A percentile compares a stretch with the other conserved stretches of the same genome.
These are phyloP conservation scores for Cremastinae sp. DNA, from an alignment of 2,888 invertebrate species.

Conservation along the genomic window DNA sequence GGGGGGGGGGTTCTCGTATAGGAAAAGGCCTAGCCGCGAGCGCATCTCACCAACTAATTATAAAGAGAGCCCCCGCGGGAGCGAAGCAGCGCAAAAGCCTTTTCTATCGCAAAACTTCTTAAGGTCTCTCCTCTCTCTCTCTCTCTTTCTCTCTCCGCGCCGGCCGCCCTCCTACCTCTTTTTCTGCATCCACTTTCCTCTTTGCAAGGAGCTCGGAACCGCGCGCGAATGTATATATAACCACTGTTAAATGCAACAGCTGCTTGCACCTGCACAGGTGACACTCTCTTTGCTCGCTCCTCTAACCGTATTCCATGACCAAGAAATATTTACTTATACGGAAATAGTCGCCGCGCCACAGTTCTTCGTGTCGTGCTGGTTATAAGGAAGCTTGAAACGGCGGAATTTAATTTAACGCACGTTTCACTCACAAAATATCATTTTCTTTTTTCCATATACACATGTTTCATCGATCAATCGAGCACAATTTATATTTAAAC, in stretches of 20 bases:
- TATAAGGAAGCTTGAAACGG: conserved; percentile 41
- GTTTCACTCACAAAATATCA: background rate
- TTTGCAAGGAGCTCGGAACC: background rate
- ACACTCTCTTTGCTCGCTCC: conserved; percentile 51
- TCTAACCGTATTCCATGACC: conserved; percentile 55
- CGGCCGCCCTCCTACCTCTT: background rate
- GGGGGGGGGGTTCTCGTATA: conserved; percentile 45
- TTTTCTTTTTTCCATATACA: background rate
- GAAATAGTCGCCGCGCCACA: conserved; percentile 28
- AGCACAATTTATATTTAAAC: too few species aligned
- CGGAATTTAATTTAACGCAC: background rate
- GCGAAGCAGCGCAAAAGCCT: conserved; percentile 58
- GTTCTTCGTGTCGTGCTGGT: conserved; percentile 29
- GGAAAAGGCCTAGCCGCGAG: conserved; percentile 36
- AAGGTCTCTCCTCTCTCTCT: conserved; percentile 45
- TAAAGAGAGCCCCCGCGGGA: conserved; percentile 38
- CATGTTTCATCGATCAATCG: too few species aligned
- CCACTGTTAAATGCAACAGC: conserved; percentile 45
- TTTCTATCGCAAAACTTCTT: conserved; percentile 56
- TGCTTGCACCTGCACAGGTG: conserved; percentile 62
- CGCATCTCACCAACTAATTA: conserved; percentile 57
- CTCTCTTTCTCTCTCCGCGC: conserved; percentile 10
- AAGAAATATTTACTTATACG: conserved; percentile 53
- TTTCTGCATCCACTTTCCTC: too few species aligned
- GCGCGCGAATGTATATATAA: conserved; percentile 9